A percentile compares a stretch with the other conserved stretches of the same genome.
Evolutionary conservation across 2,888 invertebrate genomes (phyloP).

Genomic region (Conops quadrifasciatus): DNA sequence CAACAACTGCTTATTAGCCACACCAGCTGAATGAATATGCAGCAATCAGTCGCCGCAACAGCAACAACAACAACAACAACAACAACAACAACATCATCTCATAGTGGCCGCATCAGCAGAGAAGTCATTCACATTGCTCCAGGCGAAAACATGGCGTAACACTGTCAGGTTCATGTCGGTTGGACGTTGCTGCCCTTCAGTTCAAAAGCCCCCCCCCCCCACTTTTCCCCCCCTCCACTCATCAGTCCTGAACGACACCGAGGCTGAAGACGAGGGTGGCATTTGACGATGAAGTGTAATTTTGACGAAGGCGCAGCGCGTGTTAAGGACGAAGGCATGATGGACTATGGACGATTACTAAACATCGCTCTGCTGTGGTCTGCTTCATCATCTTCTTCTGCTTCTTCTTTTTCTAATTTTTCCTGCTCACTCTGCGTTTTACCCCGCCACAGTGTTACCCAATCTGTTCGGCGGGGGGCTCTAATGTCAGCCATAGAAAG

Average conservation of each 20-base stretch:
- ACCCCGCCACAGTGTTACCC: too few species aligned
- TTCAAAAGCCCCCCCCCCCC: neutral
- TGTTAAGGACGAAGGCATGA: slow-evolving; percentile 11
- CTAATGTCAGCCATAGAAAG: too few species aligned
- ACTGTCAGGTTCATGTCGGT: slow-evolving; percentile 1
- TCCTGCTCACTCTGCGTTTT: too few species aligned
- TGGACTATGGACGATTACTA: too few species aligned
- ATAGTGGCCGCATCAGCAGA: neutral
- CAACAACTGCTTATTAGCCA: slow-evolving; percentile 22
- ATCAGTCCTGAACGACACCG: neutral
- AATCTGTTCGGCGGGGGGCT: too few species aligned
- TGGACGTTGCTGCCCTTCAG: neutral
- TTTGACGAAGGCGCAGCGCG: slow-evolving; percentile 34
- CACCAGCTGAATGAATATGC: neutral
- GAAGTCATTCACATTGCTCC: slow-evolving; percentile 25
- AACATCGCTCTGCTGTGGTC: neutral
- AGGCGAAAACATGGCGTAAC: slow-evolving; percentile 19
- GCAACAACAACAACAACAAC: neutral
- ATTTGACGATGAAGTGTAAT: slow-evolving; percentile 3
- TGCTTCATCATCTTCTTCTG: neutral
- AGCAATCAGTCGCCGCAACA: neutral
- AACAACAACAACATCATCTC: neutral
- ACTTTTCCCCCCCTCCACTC: too few species aligned
- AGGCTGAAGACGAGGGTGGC: neutral
- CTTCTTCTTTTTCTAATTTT: too few species aligned